These are phyloP conservation scores for Ictidomys tridecemlineatus DNA, from an alignment of 2,113 vertebrate species.

Conservation along the genomic window DNA sequence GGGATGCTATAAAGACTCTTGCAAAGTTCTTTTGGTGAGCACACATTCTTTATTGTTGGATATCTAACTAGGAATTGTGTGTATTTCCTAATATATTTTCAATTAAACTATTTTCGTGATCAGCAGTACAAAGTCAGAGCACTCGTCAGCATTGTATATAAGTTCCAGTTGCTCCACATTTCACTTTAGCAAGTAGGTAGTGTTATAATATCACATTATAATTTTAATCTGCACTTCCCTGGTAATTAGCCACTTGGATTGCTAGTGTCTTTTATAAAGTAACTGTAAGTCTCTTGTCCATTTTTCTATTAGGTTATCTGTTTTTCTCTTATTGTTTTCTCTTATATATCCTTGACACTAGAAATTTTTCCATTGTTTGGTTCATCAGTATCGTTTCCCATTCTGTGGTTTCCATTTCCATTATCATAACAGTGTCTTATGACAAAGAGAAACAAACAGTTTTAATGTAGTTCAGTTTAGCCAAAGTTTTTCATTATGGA, in stretches of 20 bases:
- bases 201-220: background rate
- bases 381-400: background rate
- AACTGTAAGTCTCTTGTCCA: background rate
- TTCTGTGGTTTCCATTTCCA: background rate
- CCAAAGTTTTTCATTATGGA: background rate
- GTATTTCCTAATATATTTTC: slow-evolving; percentile 13
- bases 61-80: background rate
- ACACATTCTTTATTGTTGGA: background rate
- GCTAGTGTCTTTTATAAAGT: background rate
- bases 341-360: background rate
- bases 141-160: background rate
- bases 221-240: slow-evolving; percentile 53
- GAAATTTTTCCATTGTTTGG: background rate
- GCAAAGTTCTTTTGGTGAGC: background rate
- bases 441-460: background rate
- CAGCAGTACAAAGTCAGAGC: background rate
- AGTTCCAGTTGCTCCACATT: slow-evolving; percentile 39
- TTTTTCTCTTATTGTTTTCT: slow-evolving; percentile 12
- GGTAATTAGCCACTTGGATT: background rate
- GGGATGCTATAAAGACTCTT: background rate
- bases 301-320: background rate
- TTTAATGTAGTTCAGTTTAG: background rate
- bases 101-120: slow-evolving; percentile 47
- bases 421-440: background rate
- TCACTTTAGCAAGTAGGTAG: background rate